These are phyloP conservation scores for Dysdera silvatica DNA, from an alignment of 1,140 invertebrate species.

Conservation along the genomic window DNA sequence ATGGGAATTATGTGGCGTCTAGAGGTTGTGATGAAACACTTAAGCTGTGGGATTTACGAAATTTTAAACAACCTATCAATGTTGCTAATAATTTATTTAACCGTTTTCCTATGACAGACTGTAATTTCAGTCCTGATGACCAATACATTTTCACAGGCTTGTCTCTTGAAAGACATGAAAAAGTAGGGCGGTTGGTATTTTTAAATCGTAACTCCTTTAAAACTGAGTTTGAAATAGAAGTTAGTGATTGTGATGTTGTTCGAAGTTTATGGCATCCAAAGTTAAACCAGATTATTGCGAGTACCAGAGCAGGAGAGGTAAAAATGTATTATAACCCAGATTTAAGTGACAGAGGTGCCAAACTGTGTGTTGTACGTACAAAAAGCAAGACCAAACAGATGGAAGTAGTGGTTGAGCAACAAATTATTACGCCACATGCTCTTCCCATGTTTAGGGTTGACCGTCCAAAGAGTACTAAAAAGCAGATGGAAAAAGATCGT, in stretches of 20 bases:
- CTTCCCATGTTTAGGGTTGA: conserved; percentile 91
- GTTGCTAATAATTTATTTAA: conserved; percentile 64
- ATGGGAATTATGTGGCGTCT: conserved; percentile 68
- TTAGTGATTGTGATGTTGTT: conserved; percentile 68
- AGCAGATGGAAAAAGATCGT: conserved; percentile 84
- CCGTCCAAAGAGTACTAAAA: conserved; percentile 75
- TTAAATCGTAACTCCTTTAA: conserved; percentile 72
- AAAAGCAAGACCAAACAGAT: conserved; percentile 49
- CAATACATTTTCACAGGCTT: conserved; percentile 77
- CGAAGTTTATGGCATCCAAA: conserved; percentile 92
- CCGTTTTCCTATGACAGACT: conserved; percentile 80
- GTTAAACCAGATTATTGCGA: conserved; percentile 90
- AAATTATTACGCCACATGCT: conserved; percentile 96
- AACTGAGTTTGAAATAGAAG: conserved; percentile 55
- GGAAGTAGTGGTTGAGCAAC: conserved; percentile 78
- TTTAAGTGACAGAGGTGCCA: conserved; percentile 77
- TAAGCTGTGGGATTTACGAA: conserved; percentile 88
- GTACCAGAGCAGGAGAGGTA: conserved; percentile 81
- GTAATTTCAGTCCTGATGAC: conserved; percentile 90
- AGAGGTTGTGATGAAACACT: conserved; percentile 79
- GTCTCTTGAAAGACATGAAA: conserved; percentile 64
- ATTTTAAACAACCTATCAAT: conserved; percentile 69
- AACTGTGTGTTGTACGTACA: conserved; percentile 77
- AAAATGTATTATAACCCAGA: conserved; percentile 86
- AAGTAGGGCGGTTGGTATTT: conserved; percentile 67